Conservation (phyloP, 2,888 invertebrate species). For the Amphimallon solstitiale region DNA sequence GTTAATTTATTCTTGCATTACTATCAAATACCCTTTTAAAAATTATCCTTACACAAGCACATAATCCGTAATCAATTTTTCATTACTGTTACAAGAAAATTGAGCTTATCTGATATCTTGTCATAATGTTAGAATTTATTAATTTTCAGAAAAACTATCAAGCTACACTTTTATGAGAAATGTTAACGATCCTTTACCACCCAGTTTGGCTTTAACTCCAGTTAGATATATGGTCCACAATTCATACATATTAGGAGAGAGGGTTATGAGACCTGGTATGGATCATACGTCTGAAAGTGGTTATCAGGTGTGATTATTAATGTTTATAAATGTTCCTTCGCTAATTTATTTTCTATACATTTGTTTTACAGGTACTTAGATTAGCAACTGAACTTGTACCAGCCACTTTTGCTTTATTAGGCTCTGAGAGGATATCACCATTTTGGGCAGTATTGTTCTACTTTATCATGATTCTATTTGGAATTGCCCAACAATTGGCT, state of each 20-base stretch:
- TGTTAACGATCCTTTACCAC: slow-evolving; percentile 70
- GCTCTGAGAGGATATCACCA: slow-evolving; percentile 80
- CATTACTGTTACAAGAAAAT: too few species aligned
- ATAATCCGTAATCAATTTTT: too few species aligned
- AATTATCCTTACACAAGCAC: too few species aligned
- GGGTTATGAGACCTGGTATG: slow-evolving; percentile 70
- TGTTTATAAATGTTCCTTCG: not conserved
- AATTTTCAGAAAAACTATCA: slow-evolving; percentile 73
- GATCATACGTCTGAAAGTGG: slow-evolving; percentile 73
- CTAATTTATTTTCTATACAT: not conserved
- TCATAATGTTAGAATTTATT: too few species aligned
- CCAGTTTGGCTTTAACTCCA: slow-evolving; percentile 70
- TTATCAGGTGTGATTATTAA: slow-evolving; percentile 69
- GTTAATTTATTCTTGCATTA: too few species aligned
- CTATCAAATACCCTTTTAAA: too few species aligned
- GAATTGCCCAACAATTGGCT: slow-evolving; percentile 87
- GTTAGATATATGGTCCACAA: slow-evolving; percentile 77
- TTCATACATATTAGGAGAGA: slow-evolving; percentile 76
- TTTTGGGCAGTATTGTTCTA: slow-evolving; percentile 91
- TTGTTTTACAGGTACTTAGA: slow-evolving; percentile 69
- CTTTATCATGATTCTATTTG: slow-evolving; percentile 85
- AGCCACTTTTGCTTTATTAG: slow-evolving; percentile 81
- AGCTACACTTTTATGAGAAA: slow-evolving; percentile 78
- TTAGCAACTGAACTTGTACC: slow-evolving; percentile 92
- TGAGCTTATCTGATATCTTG: too few species aligned